Conservation (phyloP, 2,888 invertebrate genomes). For the Deilephila elpenor region DNA sequence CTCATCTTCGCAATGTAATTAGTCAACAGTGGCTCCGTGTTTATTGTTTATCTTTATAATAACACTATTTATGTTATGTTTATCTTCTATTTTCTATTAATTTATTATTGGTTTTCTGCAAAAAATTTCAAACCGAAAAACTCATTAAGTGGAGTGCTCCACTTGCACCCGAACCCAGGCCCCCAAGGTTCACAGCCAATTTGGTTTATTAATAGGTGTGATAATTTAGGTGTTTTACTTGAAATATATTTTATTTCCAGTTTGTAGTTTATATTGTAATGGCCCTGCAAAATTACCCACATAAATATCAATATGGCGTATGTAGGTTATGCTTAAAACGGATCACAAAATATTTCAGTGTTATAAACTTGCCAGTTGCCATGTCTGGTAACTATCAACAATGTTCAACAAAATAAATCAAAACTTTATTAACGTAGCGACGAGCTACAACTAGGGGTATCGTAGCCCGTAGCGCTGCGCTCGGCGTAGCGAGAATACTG, state of each 20-base stretch:
- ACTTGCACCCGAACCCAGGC: too few species aligned
- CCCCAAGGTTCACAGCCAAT: too few species aligned
- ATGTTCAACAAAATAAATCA: slow-evolving; percentile 19
- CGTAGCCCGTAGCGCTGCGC: slow-evolving; percentile 49
- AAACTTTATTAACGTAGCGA: slow-evolving; percentile 28
- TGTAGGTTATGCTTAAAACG: neutral
- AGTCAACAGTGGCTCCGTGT: neutral
- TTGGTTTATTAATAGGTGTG: too few species aligned
- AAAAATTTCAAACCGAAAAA: too few species aligned
- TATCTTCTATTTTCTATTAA: neutral
- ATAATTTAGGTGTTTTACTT: too few species aligned
- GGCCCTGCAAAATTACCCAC: too few species aligned
- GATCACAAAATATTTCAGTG: neutral
- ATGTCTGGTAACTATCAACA: slow-evolving; percentile 20
- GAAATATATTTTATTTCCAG: too few species aligned
- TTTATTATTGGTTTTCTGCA: neutral
- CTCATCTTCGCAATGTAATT: neutral
- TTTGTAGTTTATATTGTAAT: too few species aligned
- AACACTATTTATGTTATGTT: neutral
- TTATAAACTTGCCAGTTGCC: neutral
- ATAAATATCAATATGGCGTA: neutral
- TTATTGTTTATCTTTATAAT: slow-evolving; percentile 4
- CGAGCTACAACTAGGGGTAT: slow-evolving; percentile 30
- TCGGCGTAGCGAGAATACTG: slow-evolving; percentile 37
- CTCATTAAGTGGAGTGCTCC: too few species aligned